Conservation (phyloP, 64 coral and sea anemone genomes). For the Pocillopora damicornis region DNA sequence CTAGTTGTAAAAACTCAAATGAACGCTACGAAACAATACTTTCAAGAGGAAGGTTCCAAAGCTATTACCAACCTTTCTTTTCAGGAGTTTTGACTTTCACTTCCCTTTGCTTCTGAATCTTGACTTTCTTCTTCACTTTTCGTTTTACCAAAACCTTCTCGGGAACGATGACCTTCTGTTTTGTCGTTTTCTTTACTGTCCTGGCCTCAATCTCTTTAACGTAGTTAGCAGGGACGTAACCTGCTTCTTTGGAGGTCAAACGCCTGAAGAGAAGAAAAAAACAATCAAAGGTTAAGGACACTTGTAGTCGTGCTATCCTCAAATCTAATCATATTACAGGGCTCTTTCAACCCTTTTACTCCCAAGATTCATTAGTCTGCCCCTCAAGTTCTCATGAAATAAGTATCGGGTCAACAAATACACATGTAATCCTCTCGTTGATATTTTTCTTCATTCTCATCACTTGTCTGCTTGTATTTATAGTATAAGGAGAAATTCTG, state of each 20-base stretch:
- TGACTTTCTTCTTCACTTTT: slow-evolving; percentile 91
- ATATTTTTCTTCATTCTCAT: too few relatives aligned
- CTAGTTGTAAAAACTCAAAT: neutral
- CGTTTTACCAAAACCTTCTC: slow-evolving; percentile 70
- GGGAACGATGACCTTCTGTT: slow-evolving; percentile 81
- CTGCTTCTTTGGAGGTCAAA: slow-evolving; percentile 76
- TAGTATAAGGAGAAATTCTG: too few relatives aligned
- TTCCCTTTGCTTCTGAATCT: slow-evolving; percentile 63
- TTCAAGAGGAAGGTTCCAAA: neutral
- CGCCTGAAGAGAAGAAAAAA: slow-evolving; percentile 47
- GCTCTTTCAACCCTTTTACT: too few relatives aligned
- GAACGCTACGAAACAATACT: neutral
- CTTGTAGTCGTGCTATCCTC: too few relatives aligned
- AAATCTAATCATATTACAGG: too few relatives aligned
- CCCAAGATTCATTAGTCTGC: too few relatives aligned
- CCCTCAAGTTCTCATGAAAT: too few relatives aligned
- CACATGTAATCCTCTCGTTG: too few relatives aligned
- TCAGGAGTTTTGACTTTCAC: slow-evolving; percentile 42
- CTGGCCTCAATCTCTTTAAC: slow-evolving; percentile 87
- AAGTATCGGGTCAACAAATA: too few relatives aligned
- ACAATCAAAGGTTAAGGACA: too few relatives aligned
- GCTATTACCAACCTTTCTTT: slow-evolving; percentile 13
- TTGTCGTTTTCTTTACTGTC: slow-evolving; percentile 75
- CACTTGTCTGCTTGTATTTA: too few relatives aligned
- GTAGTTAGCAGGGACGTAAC: slow-evolving; percentile 97